Percentiles rank a stretch among this genome's conserved stretches.
phyloP scores from a whole-genome alignment of 2,888 invertebrate species.

The Acanthoscelides obtectus region DNA sequence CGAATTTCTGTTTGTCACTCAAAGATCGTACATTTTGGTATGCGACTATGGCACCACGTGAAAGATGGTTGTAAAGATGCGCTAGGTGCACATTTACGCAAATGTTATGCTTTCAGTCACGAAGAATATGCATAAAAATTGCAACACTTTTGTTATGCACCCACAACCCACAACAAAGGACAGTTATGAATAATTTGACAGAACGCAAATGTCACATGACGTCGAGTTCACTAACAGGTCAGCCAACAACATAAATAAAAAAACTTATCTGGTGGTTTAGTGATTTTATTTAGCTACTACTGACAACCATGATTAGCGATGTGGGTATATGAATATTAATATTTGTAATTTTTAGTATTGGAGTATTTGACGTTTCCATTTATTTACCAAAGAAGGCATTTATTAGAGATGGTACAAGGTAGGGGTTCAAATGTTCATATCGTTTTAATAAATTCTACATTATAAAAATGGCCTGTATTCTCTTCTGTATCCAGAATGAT shows the following conservation, averaged over 20 bases:
- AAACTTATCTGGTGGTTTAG: too few species aligned
- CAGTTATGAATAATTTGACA: neutral
- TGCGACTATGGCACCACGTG: neutral
- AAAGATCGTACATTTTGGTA: neutral
- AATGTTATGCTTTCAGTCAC: neutral
- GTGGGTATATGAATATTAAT: too few species aligned
- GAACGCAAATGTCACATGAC: neutral
- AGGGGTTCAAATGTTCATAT: too few species aligned
- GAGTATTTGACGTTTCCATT: too few species aligned
- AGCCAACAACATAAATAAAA: too few species aligned
- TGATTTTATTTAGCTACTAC: too few species aligned
- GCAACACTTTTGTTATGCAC: neutral
- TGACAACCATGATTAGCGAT: too few species aligned
- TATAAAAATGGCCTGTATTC: constrained; percentile 48
- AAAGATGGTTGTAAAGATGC: neutral
- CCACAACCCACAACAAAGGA: neutral
- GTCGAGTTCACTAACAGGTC: neutral
- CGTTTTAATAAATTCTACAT: too few species aligned
- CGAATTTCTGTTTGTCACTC: neutral
- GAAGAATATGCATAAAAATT: neutral
- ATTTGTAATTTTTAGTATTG: too few species aligned
- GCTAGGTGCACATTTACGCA: neutral
- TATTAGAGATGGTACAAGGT: too few species aligned
- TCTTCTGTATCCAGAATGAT: constrained; percentile 46
- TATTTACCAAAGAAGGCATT: too few species aligned